Percentiles rank a stretch among this genome's conserved stretches.
Evolutionary conservation across 92 coral and sea anemone genomes (phyloP).

Genomic region (Desmophyllum pertusum): DNA sequence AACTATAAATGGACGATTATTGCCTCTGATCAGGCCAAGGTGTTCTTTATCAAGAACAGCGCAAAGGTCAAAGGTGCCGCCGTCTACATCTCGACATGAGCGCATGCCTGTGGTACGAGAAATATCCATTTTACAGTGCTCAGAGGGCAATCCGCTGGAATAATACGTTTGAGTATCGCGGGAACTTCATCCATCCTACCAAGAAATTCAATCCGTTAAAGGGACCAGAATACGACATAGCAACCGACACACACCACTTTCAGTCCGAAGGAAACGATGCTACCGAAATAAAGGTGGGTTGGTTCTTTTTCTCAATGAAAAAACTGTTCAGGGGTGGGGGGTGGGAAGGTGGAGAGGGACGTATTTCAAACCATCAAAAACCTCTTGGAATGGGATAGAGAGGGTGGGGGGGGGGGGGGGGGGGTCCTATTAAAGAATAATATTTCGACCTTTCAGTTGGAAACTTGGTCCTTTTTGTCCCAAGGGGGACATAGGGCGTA

Average conservation of each 20-base stretch:
- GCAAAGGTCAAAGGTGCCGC: slow-evolving; percentile 94
- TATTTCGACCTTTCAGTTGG: no score
- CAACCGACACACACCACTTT: slow-evolving; percentile 79
- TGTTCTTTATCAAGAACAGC: slow-evolving; percentile 77
- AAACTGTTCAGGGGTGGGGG: no score
- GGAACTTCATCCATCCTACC: slow-evolving; percentile 63
- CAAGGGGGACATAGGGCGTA: no score
- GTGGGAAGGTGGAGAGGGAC: no score
- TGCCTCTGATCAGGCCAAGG: slow-evolving; percentile 64
- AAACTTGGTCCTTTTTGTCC: no score
- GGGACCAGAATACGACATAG: slow-evolving; percentile 79
- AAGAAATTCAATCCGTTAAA: slow-evolving; percentile 15
- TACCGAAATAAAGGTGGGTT: slow-evolving; percentile 7
- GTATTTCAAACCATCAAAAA: no score
- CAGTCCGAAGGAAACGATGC: slow-evolving; percentile 7
- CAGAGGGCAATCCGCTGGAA: slow-evolving; percentile 83
- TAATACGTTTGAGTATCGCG: slow-evolving; percentile 64
- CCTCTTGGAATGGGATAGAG: neutral
- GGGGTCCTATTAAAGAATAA: no score
- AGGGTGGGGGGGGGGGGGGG: neutral
- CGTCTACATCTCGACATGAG: slow-evolving; percentile 70
- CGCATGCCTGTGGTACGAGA: slow-evolving; percentile 86
- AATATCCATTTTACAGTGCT: slow-evolving; percentile 65
- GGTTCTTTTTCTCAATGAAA: neutral
- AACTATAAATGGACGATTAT: neutral